A percentile compares a stretch with the other conserved stretches of the same genome.
phyloP scores from a whole-genome alignment of 2,797 vertebrate genomes.

The Arnoldichthys spilopterus region DNA sequence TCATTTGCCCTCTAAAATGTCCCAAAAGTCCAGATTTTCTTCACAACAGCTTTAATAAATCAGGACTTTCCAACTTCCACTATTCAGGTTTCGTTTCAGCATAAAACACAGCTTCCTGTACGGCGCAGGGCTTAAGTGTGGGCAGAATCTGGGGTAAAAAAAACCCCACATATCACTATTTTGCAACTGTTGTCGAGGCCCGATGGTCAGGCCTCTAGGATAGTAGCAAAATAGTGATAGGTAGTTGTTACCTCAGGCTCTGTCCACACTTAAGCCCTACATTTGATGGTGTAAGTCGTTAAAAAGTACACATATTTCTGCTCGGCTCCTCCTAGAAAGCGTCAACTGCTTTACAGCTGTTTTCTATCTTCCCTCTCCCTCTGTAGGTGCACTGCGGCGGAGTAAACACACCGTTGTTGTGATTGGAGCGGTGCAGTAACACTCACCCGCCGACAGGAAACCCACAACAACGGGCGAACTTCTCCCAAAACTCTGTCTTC shows the following conservation, averaged over 20 bases:
- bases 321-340: background rate
- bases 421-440: background rate
- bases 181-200: too few relatives aligned
- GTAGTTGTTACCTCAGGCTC: background rate
- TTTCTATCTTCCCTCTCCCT: too few relatives aligned
- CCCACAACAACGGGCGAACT: background rate
- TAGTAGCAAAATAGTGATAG: background rate
- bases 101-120: too few relatives aligned
- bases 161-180: too few relatives aligned
- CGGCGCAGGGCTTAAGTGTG: too few relatives aligned
- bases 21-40: background rate
- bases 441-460: constrained; percentile 15
- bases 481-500: too few relatives aligned
- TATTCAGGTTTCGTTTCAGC: constrained; percentile 30
- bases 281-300: background rate
- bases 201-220: background rate
- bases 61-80: constrained; percentile 23
- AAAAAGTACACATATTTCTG: background rate
- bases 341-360: background rate
- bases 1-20: background rate
- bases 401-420: too few relatives aligned
- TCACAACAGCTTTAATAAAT: background rate
- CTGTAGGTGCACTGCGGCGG: too few relatives aligned
- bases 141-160: too few relatives aligned
- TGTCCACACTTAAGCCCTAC: background rate